Base-by-base conservation (phyloP, 1,140 invertebrate genomes). In the Triops cancriformis region DNA sequence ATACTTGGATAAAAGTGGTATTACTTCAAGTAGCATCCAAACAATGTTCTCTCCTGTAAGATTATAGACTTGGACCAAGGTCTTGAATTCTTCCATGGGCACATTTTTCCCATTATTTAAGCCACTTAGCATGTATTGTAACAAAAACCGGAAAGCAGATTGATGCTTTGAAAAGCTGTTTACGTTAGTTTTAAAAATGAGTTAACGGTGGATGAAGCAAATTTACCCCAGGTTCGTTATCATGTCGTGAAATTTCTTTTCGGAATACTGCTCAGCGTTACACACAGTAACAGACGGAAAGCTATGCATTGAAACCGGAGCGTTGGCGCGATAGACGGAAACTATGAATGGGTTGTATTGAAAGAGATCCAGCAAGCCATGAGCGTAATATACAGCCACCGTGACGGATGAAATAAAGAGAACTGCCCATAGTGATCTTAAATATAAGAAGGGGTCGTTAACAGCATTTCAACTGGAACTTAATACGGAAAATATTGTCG, bases 241-340 rank as follows among this genome's bases (percentile, higher is more conserved):
- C 23, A 31, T 72, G 14, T 77, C 37, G 37, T 72, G 26, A 10
- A 77, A 26, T 6, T 72, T 73, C 51, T 37, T 78, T 42, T 78
- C 84, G 77, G 87, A 87, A 10, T 89, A 82, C 78, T 86, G 84
- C 82, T 91, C 91, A 26, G 90, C 85, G 79, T 88, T 86, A 80
- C 91, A 92, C 51, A 92, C 85, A 0, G 90, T 91, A 0, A 92
- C 87, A 0, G 89, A 89, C 0, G 91, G 91, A 82, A 91, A 92
- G 0, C 88, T 89, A 77, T 89, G 88, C 81, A 90, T 88, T 88
- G 89, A 91, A 72, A 91, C 90, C 23, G 89, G 88, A 72, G 88
- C 87, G 82, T 91, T 89, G 0, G 89, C 90, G 28, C 88, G 89
- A 80, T 91, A 89, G 79, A 91, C 84, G 2, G 87, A 79, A 26